Evolutionary conservation across 1,140 invertebrate genomes (phyloP), one percentile per base, ranked within the genome.

Genomic region (Listronotus oregonensis): DNA sequence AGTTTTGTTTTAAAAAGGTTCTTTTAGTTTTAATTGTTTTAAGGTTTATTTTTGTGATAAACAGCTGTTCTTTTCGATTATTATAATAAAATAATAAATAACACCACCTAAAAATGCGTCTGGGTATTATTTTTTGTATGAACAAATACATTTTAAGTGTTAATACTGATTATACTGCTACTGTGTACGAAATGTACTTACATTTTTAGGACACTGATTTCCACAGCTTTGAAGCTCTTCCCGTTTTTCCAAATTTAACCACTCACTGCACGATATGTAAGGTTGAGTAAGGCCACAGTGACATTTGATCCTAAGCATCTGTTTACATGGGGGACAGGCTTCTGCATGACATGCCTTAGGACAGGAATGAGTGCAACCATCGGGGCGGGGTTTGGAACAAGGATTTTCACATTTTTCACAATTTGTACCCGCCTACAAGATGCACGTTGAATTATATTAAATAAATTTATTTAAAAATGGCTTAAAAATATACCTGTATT

Each of bases 191-290:
- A 15, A 3, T n/a, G 46, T 66, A 81, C 80, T 84, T 80, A 93
- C 91, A 82, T 85, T 88, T 81, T 90, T 93, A 1, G 93, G 89
- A 77, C 95, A 97, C 62, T 90, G 91, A 77, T 93, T 93, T 49
- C 87, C 87, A 76, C 93, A 95, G 61, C 86, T 87, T 27, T 88
- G 81, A 67, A 90, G 76, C 66, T 81, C 76, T 43, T 83, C 78
- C 32, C 82, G 84, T 32, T 86, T 75, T 5, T 78, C 82, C 3
- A 85, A 80, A 11, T 78, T 77, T 7, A 82, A 85, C 72, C 90
- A 85, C 69, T 90, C 85, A 37, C 77, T 77, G 74, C 95, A 96
- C 21, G 85, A 80, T 42, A 93, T 82, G 67, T 92, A 90, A 11
- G 91, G 77, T 46, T 90, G 85, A 56, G 86, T 87, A 2, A 92